These are phyloP conservation scores for Boulengeromyrus knoepffleri DNA, from an alignment of 2,113 vertebrate species.

Conservation along the genomic window DNA sequence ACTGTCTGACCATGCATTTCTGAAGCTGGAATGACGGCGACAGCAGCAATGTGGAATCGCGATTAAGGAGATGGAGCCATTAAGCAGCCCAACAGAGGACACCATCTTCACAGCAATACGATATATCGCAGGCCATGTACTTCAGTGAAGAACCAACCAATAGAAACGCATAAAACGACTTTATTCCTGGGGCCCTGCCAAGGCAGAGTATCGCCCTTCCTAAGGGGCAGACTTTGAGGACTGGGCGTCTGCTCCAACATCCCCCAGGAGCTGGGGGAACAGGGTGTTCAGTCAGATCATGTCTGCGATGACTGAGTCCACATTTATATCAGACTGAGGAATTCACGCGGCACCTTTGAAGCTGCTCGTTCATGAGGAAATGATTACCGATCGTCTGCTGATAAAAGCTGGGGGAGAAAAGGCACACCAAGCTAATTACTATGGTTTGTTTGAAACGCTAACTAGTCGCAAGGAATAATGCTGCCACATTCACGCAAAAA, in stretches of 20 bases:
- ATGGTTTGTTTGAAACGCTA: slow-evolving; percentile 25
- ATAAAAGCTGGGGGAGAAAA: slow-evolving; percentile 10
- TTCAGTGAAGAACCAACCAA: neutral
- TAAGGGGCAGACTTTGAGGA: neutral
- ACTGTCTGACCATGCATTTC: neutral
- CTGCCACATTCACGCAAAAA: no score
- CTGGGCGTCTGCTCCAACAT: neutral
- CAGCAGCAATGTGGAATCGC: neutral
- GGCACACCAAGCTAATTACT: slow-evolving; percentile 29
- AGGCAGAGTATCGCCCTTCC: neutral
- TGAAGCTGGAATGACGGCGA: neutral
- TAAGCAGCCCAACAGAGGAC: neutral
- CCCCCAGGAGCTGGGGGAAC: neutral
- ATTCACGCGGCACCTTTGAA: slow-evolving; percentile 22
- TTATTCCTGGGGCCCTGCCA: neutral
- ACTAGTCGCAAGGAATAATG: slow-evolving; percentile 1
- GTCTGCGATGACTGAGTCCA: neutral
- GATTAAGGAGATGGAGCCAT: neutral
- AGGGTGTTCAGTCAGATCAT: neutral
- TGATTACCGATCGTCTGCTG: slow-evolving; percentile 31
- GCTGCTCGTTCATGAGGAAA: slow-evolving; percentile 25
- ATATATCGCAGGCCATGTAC: neutral
- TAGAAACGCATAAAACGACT: neutral
- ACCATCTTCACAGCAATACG: neutral
- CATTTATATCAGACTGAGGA: slow-evolving; percentile 11